Evolutionary conservation across 1,140 invertebrate species (phyloP).

Genomic region (Caerostris darwini): DNA sequence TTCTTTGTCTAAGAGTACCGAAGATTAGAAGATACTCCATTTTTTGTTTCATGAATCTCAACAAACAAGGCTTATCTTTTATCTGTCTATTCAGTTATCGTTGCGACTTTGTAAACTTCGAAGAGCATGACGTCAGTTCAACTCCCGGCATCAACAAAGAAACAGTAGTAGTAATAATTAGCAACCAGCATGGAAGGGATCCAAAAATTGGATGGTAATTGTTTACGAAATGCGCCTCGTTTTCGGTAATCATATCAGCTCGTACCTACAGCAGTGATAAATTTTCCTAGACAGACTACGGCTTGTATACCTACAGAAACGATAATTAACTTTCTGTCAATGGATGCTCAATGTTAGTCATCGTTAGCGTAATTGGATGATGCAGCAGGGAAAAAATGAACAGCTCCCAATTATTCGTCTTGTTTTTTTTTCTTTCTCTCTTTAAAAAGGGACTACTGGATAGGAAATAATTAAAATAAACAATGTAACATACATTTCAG

Average conservation of each 20-base stretch:
- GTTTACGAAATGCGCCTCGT: background rate
- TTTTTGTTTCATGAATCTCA: conserved; percentile 31
- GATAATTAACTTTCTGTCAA: conserved; percentile 6
- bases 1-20: conserved; percentile 48
- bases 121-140: background rate
- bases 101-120: background rate
- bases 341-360: background rate
- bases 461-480: background rate
- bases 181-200: background rate
- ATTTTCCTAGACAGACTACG: background rate
- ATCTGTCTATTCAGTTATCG: conserved; percentile 54
- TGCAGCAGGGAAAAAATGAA: background rate
- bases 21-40: conserved; percentile 21
- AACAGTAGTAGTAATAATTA: conserved; percentile 7
- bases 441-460: background rate
- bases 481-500: background rate
- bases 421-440: background rate
- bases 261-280: background rate
- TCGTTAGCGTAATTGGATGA: background rate
- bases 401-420: background rate
- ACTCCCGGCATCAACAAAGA: background rate
- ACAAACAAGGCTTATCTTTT: conserved; percentile 48
- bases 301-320: background rate
- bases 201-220: background rate
- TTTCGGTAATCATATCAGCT: background rate